Evolutionary conservation across 2,113 vertebrate species (phyloP), one percentile per base, ranked within the genome.

Genomic region (Eclectus roratus): DNA sequence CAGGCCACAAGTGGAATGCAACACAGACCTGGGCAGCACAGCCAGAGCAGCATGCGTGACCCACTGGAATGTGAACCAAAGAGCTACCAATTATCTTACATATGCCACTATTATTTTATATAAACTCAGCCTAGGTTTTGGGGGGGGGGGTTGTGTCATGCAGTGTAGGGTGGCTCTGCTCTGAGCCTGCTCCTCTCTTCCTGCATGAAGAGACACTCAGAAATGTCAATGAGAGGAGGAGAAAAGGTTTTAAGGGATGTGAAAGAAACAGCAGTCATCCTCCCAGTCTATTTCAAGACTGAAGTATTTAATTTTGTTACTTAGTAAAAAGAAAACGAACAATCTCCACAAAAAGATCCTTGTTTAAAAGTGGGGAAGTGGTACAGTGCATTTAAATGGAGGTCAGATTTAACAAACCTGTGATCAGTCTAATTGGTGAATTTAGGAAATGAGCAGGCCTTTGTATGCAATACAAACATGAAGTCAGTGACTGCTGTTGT

Each of bases 51-150:
- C 44, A 55, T 11, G 17, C 29, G 19, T 5, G 25, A 65, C 50
- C 65, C 49, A 10, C 58, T 9, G 28, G 20, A 23, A 35, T 3
- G 9, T 11, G 47, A 29, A 41, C 29, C 52, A 37, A 28, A 1
- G 1, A 18, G 6, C 55, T n/a, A 19, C 6, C 29, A 6, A 4
- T 16, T 53, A 27, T 63, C 53, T 47, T 21, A 8, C 17, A 31
- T 15, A 21, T 13, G 15, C 50, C 12, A 6, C 13, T 28, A 3
- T 20, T 47, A 7, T 2, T 55, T 7, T 20, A 0, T 8, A 11
- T 50, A 23, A n/a, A 17, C 55, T 82, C 17, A 19, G 39, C 10
- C 39, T 16, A 24, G 56, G 56, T 35, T 58, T 24, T 35, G 13
- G 27, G 56, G 56, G 55, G 5, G 53, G 55, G 29, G 18, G 29